Conservation (phyloP, 2,113 vertebrate genomes). For the Phoxinus phoxinus region DNA sequence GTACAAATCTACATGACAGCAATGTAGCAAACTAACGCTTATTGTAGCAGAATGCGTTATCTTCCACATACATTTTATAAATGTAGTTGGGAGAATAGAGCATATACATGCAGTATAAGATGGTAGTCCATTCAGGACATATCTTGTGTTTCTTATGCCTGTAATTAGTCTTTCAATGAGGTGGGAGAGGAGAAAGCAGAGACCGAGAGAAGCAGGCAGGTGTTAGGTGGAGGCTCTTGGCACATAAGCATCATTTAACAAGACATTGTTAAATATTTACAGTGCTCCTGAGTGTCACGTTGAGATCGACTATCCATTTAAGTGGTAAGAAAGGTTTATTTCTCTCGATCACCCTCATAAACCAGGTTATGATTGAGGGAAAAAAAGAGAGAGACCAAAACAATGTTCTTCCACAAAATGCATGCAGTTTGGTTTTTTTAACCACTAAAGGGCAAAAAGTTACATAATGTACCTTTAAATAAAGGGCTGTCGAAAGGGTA, state of each 20-base stretch:
- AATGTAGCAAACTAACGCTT: not conserved
- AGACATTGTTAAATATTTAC: conserved; percentile 64
- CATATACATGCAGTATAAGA: not conserved
- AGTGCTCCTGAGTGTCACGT: conserved; percentile 52
- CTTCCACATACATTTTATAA: not conserved
- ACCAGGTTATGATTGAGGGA: not conserved
- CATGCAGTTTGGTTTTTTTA: too few species aligned
- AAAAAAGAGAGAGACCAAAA: not conserved
- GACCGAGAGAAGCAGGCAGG: conserved; percentile 32
- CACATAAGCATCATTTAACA: conserved; percentile 41
- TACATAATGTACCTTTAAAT: too few species aligned
- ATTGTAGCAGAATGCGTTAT: not conserved
- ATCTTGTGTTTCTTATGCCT: not conserved
- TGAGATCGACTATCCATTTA: conserved; percentile 5
- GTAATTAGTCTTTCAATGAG: not conserved
- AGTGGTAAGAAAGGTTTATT: not conserved
- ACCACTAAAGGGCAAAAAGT: too few species aligned
- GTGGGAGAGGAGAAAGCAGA: conserved; percentile 6
- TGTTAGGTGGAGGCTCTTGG: conserved; percentile 44
- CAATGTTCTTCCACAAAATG: too few species aligned
- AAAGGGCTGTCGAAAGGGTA: too few species aligned
- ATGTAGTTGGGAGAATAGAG: not conserved
- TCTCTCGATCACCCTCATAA: conserved; percentile 1
- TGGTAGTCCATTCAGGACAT: not conserved
- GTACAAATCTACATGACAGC: too few species aligned